phyloP scores from a whole-genome alignment of 2,113 vertebrate species.

The Chloroceryle aenea region DNA sequence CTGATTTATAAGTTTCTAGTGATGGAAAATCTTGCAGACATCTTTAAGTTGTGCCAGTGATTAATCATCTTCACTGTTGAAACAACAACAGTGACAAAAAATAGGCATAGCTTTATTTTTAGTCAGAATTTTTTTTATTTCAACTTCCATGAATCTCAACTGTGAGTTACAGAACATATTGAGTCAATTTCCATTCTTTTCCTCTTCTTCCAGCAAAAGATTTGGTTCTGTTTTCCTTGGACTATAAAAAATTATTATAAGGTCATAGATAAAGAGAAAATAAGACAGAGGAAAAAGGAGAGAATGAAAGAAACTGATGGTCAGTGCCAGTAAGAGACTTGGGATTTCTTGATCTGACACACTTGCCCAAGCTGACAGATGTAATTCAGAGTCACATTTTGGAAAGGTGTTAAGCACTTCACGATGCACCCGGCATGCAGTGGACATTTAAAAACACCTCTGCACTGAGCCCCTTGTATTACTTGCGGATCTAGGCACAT shows the following conservation, averaged over 20 bases:
- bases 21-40: slow-evolving; percentile 3
- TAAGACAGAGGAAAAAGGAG: neutral
- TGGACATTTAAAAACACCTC: neutral
- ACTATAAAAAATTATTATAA: neutral
- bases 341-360: neutral
- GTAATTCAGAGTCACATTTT: neutral
- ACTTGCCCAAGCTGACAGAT: neutral
- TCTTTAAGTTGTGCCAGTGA: neutral
- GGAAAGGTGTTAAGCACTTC: neutral
- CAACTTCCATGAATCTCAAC: neutral
- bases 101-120: neutral
- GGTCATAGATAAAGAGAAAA: neutral
- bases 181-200: slow-evolving; percentile 28
- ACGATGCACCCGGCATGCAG: fast-evolving
- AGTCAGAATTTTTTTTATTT: slow-evolving; percentile 18
- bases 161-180: neutral
- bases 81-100: neutral
- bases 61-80: neutral
- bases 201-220: slow-evolving; percentile 15
- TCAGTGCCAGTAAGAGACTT: neutral
- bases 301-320: neutral
- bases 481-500: neutral
- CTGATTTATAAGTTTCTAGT: neutral
- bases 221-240: slow-evolving; percentile 13
- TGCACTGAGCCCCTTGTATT: neutral